Percentiles rank a stretch among this genome's conserved stretches.
phyloP scores from a whole-genome alignment of 2,888 invertebrate species.

The Margaritifera margaritifera region DNA sequence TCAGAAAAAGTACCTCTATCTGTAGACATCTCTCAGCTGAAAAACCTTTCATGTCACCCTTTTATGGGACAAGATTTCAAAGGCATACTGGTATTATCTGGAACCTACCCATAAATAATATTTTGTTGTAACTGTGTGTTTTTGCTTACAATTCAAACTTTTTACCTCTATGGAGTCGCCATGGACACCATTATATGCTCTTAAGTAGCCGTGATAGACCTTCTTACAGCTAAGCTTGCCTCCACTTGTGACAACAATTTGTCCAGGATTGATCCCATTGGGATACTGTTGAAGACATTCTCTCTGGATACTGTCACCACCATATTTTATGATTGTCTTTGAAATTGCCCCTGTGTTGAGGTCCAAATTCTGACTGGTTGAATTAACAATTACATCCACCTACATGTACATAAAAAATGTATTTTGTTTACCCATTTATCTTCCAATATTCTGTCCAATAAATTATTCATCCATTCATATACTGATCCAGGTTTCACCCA shows the following conservation, averaged over 20 bases:
- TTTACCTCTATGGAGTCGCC: conserved; percentile 24
- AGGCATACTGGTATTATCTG: no score
- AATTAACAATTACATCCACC: conserved; percentile 36
- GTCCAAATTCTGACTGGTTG: conserved; percentile 21
- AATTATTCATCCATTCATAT: no score
- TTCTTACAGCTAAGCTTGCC: conserved; percentile 25
- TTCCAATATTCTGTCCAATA: background rate
- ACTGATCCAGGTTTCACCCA: no score
- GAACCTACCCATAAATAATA: no score
- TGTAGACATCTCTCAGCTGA: no score
- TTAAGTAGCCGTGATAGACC: conserved; percentile 29
- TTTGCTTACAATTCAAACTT: background rate
- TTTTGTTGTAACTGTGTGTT: no score
- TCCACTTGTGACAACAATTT: conserved; percentile 30
- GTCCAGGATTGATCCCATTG: conserved; percentile 19
- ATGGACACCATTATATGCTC: conserved; percentile 18
- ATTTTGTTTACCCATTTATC: conserved; percentile 2
- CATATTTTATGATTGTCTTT: conserved; percentile 14
- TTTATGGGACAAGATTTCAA: no score
- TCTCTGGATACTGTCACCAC: conserved; percentile 13
- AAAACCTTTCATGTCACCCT: no score
- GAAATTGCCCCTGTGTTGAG: conserved; percentile 21
- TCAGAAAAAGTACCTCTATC: no score
- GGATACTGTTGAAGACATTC: conserved; percentile 23
- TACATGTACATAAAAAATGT: conserved; percentile 1